Conservation (phyloP, 2,113 vertebrate genomes). For the Triplophysa siluroides region DNA sequence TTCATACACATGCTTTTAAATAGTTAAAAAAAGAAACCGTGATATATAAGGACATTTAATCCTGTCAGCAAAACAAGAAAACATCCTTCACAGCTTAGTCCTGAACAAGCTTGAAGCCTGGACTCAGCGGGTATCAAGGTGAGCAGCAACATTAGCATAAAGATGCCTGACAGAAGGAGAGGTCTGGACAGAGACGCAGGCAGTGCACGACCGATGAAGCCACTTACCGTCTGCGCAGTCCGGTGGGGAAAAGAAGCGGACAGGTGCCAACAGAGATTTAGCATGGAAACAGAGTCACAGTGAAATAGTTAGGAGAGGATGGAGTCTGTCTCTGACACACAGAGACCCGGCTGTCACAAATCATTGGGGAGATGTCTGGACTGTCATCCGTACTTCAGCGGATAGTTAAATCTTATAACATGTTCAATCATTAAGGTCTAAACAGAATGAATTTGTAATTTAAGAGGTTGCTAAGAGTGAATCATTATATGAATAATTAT, state of each 20-base stretch:
- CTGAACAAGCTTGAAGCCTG: slow-evolving; percentile 14
- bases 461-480: not conserved
- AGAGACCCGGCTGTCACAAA: slow-evolving; percentile 44
- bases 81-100: not conserved
- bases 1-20: slow-evolving; percentile 9
- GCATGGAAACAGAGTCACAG: slow-evolving; percentile 67
- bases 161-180: slow-evolving; percentile 39
- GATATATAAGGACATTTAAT: not conserved
- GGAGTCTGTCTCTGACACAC: slow-evolving; percentile 41
- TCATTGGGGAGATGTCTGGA: slow-evolving; percentile 31
- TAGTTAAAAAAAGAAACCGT: not conserved
- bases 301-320: slow-evolving; percentile 52
- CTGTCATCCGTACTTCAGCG: slow-evolving; percentile 23
- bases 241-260: slow-evolving; percentile 64
- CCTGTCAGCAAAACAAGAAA: not conserved
- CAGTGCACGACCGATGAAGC: slow-evolving; percentile 68
- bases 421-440: not conserved
- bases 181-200: slow-evolving; percentile 41
- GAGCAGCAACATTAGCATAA: slow-evolving; percentile 10
- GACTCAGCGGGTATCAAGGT: slow-evolving; percentile 8
- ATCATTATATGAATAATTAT: not conserved
- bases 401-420: slow-evolving; percentile 13
- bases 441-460: not conserved
- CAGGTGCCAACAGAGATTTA: slow-evolving; percentile 73
- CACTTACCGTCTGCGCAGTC: slow-evolving; percentile 76